Evolutionary conservation across 2,888 invertebrate genomes (phyloP), one percentile per base, ranked within the genome.

Genomic region (Palloptera scutellata): DNA sequence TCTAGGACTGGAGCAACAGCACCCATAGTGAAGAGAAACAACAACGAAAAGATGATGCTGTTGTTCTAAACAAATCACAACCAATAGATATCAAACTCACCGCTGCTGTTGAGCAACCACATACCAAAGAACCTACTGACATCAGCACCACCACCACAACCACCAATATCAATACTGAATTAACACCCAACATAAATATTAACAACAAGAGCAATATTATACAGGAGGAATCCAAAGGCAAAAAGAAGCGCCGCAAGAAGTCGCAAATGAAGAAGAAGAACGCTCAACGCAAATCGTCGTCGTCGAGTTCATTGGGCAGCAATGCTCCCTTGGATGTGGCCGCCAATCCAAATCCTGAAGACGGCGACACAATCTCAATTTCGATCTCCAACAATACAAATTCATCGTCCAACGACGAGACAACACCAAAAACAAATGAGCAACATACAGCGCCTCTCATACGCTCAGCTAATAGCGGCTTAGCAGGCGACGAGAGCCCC

Each of bases 231-330:
- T 77, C 79, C 12, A 84, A 85, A 63, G 93, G 93, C 81, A 94
- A 93, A 80, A 91, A 93, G 83, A 92, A 92, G 82, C 89, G 93
- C 65, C 91, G 92, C 74, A 91, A 92, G 86, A 93, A 91, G 87
- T 89, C 90, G 45, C 88, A 91, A 74, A 90, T 92, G 84, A 93
- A 92, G 85, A 92, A 92, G 86, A 94, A 93, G 81, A 91, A 91
- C 76, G 86, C 88, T 0, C 91, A 91, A 77, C 88, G 92, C 67
- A 93, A 93, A 79, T 88, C 90, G 0, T 88, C 90, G 5, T 79
- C 83, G 62, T 79, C 86, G 79, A 80, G 84, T 74, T 84, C 81
- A 40, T 73, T 80, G n/a, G 82, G 83, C 68, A 84, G 83, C 68
- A 75, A 70, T 57, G 71, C 80, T 12, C 75, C 74, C 9, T 72